Evolutionary conservation across 2,113 vertebrate species (phyloP), one percentile per base, ranked within the genome.

Genomic region (Macrotis lagotis): DNA sequence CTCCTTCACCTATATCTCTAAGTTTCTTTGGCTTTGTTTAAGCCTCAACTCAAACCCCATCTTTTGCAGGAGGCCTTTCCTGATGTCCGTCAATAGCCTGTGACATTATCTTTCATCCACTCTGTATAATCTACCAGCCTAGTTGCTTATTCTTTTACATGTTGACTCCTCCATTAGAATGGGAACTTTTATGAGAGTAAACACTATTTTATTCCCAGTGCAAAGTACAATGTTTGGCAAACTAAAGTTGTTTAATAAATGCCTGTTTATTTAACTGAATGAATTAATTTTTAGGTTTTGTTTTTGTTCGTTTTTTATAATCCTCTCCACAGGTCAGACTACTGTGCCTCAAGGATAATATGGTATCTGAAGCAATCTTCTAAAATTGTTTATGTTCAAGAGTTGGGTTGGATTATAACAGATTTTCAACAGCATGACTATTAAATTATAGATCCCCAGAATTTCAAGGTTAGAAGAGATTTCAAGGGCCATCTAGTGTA

Each of bases 351-450:
- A 83, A 83, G 16, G 19, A 44, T n/a, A 44, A 19, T 83, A 83
- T 83, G n/a, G n/a, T 44, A 83, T 44, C 8, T 83, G 66, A 44
- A 83, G 5, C 66, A 44, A 8, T 44, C 66, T 44, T 83, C 6
- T 83, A n/a, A 83, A 83, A 83, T 44, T 22, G 10, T 83, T 7
- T 83, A 2, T 44, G n/a, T 83, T 83, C 66, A 83, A 24, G 37
- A 83, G 1, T 83, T 83, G n/a, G n/a, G 8, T 2, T 22, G 2
- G 66, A 83, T 22, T 10, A 83, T 44, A 19, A 44, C 44, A 83
- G 66, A 83, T 90, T 8, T 90, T 8, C 0, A 0, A 88, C 96
- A 96, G 88, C 44, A 25, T 91, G 94, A 96, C 55, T 98, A 1
- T 97, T 14, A 90, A 83, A 31, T 83, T 19, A 66, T 4, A 44